Percentiles rank a stretch among this genome's conserved stretches.
These are phyloP conservation scores for Enteromius thamalakanensis DNA, from an alignment of 2,797 vertebrate species.

Conservation along the genomic window DNA sequence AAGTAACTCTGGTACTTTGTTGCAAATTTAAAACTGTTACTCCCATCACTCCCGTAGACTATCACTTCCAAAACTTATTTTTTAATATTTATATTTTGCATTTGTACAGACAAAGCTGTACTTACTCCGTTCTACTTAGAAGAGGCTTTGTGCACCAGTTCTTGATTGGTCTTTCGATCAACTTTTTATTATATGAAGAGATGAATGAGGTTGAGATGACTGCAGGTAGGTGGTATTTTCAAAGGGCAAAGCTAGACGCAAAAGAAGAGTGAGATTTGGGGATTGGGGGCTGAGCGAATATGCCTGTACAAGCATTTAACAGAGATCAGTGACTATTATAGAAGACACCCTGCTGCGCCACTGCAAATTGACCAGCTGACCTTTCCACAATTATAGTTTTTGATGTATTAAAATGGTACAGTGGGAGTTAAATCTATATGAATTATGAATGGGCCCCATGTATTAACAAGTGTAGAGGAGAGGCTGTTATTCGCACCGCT, in stretches of 20 bases:
- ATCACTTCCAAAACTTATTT: background rate
- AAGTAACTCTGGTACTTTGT: background rate
- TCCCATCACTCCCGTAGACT: background rate
- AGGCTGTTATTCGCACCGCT: constrained; percentile 39
- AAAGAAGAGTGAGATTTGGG: constrained; percentile 51
- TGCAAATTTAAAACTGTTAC: background rate
- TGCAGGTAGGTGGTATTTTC: constrained; percentile 64
- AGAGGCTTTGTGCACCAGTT: constrained; percentile 57
- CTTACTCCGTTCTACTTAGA: constrained; percentile 23
- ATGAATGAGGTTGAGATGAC: constrained; percentile 64
- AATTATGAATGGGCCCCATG: constrained; percentile 59
- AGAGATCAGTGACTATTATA: constrained; percentile 63
- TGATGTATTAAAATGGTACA: constrained; percentile 66
- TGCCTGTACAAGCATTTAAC: constrained; percentile 60
- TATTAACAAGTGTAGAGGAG: constrained; percentile 53
- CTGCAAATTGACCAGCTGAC: constrained; percentile 66
- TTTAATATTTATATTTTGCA: constrained; percentile 45
- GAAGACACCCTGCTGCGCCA: constrained; percentile 61
- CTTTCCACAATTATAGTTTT: constrained; percentile 68
- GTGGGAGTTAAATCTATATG: constrained; percentile 60
- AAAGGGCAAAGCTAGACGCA: constrained; percentile 56
- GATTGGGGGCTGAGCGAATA: constrained; percentile 64
- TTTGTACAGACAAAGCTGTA: constrained; percentile 42
- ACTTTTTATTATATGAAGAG: constrained; percentile 65
- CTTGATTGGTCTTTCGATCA: constrained; percentile 78